Percentiles rank a stretch among this genome's conserved stretches.
Conservation (phyloP, 2,113 vertebrate genomes). For the Alosa alosa region DNA sequence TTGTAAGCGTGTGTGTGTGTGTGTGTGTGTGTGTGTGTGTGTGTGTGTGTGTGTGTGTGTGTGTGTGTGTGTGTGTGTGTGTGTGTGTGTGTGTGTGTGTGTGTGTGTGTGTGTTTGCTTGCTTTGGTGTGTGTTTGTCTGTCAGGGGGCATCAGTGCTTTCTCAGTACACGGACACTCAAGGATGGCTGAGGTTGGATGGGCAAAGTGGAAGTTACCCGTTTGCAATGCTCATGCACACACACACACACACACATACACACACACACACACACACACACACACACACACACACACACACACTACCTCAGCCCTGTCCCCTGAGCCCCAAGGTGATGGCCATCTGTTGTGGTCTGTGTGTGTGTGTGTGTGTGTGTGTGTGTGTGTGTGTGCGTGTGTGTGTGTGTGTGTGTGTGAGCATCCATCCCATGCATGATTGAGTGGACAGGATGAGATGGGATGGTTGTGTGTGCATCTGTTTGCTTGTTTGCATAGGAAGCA, state of each 20-base stretch:
- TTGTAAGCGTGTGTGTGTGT: background rate
- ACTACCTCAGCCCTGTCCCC: background rate
- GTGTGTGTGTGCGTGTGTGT: background rate
- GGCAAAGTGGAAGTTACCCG: background rate
- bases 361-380: background rate
- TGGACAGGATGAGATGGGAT: background rate
- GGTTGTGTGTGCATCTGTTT: background rate
- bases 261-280: background rate
- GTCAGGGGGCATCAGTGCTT: no score
- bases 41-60: no score
- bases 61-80: no score
- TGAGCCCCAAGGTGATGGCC: conserved; percentile 21
- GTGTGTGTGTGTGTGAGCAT: background rate
- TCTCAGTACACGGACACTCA: background rate
- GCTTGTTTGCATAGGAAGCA: background rate
- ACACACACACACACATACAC: background rate
- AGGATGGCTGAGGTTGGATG: background rate
- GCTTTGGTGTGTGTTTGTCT: no score
- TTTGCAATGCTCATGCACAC: background rate
- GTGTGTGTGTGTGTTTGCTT: no score
- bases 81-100: no score
- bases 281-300: background rate
- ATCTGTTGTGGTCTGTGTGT: background rate
- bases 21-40: no score
- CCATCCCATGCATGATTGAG: background rate